Base-by-base conservation (phyloP, 2,113 vertebrate species). In the Scalopus aquaticus region DNA sequence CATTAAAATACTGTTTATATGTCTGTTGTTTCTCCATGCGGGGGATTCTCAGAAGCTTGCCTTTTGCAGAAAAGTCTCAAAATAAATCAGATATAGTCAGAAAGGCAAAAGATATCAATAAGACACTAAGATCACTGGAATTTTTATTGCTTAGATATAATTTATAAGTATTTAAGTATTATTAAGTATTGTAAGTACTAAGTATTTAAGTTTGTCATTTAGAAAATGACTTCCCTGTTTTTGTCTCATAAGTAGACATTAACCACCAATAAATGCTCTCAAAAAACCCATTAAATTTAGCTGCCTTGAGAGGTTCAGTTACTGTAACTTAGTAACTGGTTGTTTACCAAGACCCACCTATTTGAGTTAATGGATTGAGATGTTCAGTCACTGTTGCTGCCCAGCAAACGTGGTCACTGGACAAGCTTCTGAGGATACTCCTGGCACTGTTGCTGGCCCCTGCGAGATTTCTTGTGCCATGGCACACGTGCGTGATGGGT, bases 271-370 rank as follows among this genome's bases (percentile, higher is more conserved):
- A 81, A 24, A 35, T 93, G 19, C 39, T 74, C 72, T 67, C 72
- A 30, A 76, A 87, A 86, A 80, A 64, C 6, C 67, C 13, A 86
- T 69, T 91, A 62, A 77, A 69, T 65, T 4, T 11, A 60, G n/a
- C 11, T 92, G 32, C 62, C 13, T 56, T 0, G 1, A 76, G 46
- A 80, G 88, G 82, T 35, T 0, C 0, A 9, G 1, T 49, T 87
- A 32, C 6, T 42, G 0, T 39, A 67, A 42, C 51, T 67, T 67
- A 0, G 0, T 46, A 42, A 10, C 94, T 87, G 19, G 39, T 56
- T 89, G 94, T 73, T 81, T n/a, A 83, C 82, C 87, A 30, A 73
- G 37, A 76, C 79, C 39, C 62, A 77, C 95, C 82, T 81, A 0
- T 49, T 80, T 44, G 30, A 83, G 58, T 67, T 64, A 5, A 15